These are phyloP conservation scores for Rhagoletis zephyria DNA, from an alignment of 1,140 invertebrate species.

Conservation along the genomic window DNA sequence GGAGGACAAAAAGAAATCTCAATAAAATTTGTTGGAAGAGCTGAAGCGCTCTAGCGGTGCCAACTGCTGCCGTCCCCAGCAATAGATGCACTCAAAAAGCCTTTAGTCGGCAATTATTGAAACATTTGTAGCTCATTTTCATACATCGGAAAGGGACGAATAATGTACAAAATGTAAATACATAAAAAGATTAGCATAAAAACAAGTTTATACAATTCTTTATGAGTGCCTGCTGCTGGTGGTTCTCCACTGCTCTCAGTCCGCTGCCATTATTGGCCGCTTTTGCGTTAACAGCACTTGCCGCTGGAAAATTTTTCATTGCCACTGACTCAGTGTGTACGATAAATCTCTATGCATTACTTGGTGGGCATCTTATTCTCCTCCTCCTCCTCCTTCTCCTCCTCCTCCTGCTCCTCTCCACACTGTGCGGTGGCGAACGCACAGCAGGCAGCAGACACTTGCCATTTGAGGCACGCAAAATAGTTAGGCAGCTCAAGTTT, in stretches of 20 bases:
- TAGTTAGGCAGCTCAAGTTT: neutral
- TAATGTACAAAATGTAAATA: neutral
- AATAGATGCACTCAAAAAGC: no score
- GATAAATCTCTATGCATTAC: neutral
- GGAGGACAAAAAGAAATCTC: neutral
- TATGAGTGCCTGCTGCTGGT: no score
- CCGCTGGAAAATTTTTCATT: neutral
- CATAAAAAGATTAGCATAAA: neutral
- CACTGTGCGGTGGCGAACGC: neutral
- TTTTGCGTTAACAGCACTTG: neutral
- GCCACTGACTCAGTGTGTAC: neutral
- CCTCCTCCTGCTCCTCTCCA: no score
- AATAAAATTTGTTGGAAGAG: neutral
- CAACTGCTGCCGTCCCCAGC: neutral
- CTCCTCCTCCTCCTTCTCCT: no score
- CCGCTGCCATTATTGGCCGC: neutral
- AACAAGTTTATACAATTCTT: neutral
- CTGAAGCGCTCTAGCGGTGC: neutral
- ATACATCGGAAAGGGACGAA: neutral
- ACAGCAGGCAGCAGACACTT: neutral
- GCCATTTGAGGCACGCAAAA: neutral
- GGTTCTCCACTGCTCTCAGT: neutral
- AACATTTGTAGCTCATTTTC: conserved; percentile 24
- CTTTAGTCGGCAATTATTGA: no score
- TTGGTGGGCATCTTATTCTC: neutral